phyloP scores from a whole-genome alignment of 1,140 invertebrate genomes.

The Argopecten irradians region DNA sequence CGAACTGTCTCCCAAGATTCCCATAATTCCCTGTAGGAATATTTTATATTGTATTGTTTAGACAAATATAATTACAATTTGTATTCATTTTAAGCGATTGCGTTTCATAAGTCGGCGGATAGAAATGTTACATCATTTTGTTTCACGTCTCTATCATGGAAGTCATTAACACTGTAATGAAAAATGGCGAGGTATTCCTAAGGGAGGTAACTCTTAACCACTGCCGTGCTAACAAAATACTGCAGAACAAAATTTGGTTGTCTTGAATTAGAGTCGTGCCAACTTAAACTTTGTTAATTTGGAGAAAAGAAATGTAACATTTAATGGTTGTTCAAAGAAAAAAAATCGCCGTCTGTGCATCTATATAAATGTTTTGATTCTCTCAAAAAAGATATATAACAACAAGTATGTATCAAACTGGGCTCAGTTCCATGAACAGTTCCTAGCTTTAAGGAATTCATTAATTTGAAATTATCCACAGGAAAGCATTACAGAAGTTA shows the following conservation, averaged over 20 bases:
- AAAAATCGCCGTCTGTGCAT: no score
- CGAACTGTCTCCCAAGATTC: not conserved
- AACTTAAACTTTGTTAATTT: no score
- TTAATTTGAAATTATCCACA: no score
- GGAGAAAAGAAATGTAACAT: no score
- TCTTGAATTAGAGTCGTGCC: not conserved
- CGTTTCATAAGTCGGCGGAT: not conserved
- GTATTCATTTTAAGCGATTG: not conserved
- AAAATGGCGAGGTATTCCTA: not conserved
- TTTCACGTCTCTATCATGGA: not conserved
- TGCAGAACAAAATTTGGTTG: not conserved
- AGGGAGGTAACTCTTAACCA: not conserved
- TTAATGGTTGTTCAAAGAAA: no score
- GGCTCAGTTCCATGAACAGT: no score
- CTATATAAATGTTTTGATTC: no score
- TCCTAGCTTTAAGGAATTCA: no score
- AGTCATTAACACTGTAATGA: not conserved
- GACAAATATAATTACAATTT: not conserved
- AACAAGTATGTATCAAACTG: no score
- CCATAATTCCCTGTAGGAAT: not conserved
- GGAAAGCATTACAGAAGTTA: no score
- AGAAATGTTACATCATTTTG: not conserved
- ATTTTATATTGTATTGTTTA: not conserved
- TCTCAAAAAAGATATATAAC: no score
- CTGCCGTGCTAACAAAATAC: not conserved